Conservation (phyloP, 1,140 invertebrate genomes). For the Hypothenemus hampei region DNA sequence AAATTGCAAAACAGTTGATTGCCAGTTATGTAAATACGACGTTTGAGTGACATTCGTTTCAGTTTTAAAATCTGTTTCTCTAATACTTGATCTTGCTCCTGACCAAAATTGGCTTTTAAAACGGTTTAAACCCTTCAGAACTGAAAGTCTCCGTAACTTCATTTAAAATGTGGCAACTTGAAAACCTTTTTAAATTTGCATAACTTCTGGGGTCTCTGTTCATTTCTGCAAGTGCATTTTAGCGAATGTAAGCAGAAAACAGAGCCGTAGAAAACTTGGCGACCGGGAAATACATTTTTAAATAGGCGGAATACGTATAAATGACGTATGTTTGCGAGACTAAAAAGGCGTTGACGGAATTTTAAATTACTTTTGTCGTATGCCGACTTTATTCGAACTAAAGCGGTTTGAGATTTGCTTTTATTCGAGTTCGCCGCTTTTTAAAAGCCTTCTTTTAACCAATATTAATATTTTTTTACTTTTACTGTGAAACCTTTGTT, state of each 20-base stretch:
- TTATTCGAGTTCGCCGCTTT: too few species aligned
- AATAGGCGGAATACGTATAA: conserved; percentile 6
- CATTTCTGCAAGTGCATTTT: conserved; percentile 22
- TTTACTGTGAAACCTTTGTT: too few species aligned
- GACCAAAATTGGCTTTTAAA: conserved; percentile 24
- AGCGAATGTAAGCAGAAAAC: conserved; percentile 22
- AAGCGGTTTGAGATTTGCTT: too few species aligned
- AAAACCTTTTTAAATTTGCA: conserved; percentile 27
- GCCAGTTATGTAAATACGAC: conserved; percentile 21
- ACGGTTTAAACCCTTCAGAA: conserved; percentile 14
- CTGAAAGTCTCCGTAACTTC: conserved; percentile 19
- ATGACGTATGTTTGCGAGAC: neutral
- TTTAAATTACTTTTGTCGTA: neutral
- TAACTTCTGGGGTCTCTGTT: conserved; percentile 19
- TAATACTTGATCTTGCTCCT: conserved; percentile 10
- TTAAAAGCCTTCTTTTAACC: too few species aligned
- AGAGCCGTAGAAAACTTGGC: neutral
- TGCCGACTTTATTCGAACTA: neutral
- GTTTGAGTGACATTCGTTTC: conserved; percentile 20
- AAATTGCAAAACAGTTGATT: conserved; percentile 17
- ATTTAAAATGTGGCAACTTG: conserved; percentile 26
- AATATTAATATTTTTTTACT: too few species aligned
- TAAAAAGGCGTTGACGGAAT: conserved; percentile 8
- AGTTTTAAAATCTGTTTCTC: conserved; percentile 14
- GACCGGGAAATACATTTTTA: conserved; percentile 7